These are phyloP conservation scores for Saccopteryx leptura DNA, from an alignment of 2,113 vertebrate species.

Conservation along the genomic window DNA sequence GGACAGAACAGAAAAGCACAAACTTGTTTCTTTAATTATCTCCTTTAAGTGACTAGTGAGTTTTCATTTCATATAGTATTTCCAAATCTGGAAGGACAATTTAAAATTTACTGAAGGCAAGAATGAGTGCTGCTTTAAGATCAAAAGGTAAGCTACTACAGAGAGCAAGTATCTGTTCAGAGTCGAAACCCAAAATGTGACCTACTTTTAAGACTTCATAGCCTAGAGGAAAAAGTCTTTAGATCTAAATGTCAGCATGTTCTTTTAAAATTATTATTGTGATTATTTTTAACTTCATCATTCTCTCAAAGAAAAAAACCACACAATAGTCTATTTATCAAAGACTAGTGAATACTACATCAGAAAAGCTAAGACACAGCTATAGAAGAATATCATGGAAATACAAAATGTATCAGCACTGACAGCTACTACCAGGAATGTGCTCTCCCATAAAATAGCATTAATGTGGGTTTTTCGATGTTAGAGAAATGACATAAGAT, in stretches of 20 bases:
- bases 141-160: slow-evolving; percentile 79
- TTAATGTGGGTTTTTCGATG: slow-evolving; percentile 13
- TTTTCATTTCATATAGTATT: slow-evolving; percentile 68
- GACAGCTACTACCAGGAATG: slow-evolving; percentile 58
- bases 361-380: slow-evolving; percentile 64
- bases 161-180: slow-evolving; percentile 74
- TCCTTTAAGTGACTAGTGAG: slow-evolving; percentile 55
- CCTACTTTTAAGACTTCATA: slow-evolving; percentile 78
- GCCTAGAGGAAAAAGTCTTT: slow-evolving; percentile 79
- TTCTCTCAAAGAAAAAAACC: slow-evolving; percentile 71
- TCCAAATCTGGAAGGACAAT: slow-evolving; percentile 65
- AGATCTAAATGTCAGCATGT: slow-evolving; percentile 85
- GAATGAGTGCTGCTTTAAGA: slow-evolving; percentile 73
- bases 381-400: slow-evolving; percentile 64
- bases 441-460: not conserved
- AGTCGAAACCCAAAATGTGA: slow-evolving; percentile 74
- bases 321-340: slow-evolving; percentile 81
- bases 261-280: slow-evolving; percentile 81
- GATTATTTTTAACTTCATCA: slow-evolving; percentile 84
- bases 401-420: slow-evolving; percentile 48
- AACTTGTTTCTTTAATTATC: slow-evolving; percentile 59
- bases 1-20: slow-evolving; percentile 33
- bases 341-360: slow-evolving; percentile 61
- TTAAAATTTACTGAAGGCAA: slow-evolving; percentile 69
- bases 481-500: not conserved